phyloP scores from a whole-genome alignment of 2,113 vertebrate genomes.

The Mesocricetus auratus region DNA sequence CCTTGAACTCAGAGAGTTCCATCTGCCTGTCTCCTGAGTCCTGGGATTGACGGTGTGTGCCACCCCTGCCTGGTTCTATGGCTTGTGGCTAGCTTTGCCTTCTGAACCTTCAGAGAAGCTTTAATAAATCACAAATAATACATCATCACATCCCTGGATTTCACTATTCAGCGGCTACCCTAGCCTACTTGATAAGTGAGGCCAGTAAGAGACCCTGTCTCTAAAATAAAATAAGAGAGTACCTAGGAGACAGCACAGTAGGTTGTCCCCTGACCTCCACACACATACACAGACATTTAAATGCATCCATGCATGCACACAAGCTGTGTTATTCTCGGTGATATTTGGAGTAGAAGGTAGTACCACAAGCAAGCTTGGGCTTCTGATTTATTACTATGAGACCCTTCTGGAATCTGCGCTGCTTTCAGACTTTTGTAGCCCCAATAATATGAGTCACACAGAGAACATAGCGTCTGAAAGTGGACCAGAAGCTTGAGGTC shows the following conservation, averaged over 20 bases:
- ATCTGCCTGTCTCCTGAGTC: too few species aligned
- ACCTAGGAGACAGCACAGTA: not conserved
- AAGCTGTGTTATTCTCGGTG: not conserved
- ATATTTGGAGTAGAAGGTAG: not conserved
- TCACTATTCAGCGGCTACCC: not conserved
- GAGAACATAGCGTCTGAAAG: not conserved
- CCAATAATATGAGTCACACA: not conserved
- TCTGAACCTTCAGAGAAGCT: too few species aligned
- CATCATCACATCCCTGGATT: too few species aligned
- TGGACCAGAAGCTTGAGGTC: not conserved
- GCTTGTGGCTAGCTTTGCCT: too few species aligned
- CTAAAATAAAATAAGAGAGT: not conserved
- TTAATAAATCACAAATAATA: too few species aligned
- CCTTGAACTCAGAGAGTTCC: too few species aligned
- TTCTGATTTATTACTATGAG: not conserved
- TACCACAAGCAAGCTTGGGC: not conserved
- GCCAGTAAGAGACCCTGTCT: not conserved
- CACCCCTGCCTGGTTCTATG: too few species aligned
- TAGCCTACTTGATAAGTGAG: not conserved
- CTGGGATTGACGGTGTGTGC: too few species aligned
- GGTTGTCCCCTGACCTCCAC: not conserved
- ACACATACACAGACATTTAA: not conserved
- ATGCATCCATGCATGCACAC: not conserved
- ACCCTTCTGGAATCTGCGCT: not conserved
- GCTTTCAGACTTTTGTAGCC: not conserved